Conservation (phyloP, 2,113 vertebrate species). For the Ophiodon elongatus region DNA sequence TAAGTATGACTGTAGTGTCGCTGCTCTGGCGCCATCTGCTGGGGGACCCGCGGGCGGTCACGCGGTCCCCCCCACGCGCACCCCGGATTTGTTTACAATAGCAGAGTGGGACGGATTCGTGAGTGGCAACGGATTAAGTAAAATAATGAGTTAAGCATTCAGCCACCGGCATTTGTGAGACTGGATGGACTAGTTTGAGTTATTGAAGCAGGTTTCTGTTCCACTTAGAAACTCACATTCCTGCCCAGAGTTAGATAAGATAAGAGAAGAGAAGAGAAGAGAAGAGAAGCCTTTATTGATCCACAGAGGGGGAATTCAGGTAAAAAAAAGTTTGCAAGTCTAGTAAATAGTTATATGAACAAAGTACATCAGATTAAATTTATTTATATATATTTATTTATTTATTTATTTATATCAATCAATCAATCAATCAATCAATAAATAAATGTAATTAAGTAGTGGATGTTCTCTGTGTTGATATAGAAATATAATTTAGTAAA, state of each 20-base stretch:
- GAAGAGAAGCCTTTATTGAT: background rate
- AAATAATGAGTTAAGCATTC: background rate
- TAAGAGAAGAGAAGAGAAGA: background rate
- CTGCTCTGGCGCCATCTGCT: constrained; percentile 32
- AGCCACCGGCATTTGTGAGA: background rate
- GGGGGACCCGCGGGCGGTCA: too few species aligned
- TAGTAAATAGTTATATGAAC: background rate
- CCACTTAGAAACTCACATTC: background rate
- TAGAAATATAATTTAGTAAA: background rate
- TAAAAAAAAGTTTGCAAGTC: background rate
- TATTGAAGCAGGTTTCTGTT: background rate
- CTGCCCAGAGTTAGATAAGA: background rate
- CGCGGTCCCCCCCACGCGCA: too few species aligned
- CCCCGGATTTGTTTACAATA: constrained; percentile 35
- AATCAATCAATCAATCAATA: too few species aligned
- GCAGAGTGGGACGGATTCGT: background rate
- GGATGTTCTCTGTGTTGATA: background rate
- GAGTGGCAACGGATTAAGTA: background rate
- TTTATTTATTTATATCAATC: too few species aligned
- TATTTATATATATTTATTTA: too few species aligned
- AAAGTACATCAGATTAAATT: background rate
- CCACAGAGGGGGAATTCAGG: background rate
- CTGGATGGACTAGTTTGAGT: background rate
- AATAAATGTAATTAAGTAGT: background rate
- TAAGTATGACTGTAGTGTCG: background rate